phyloP scores from a whole-genome alignment of 2,797 vertebrate species.

The Trichosurus vulpecula region DNA sequence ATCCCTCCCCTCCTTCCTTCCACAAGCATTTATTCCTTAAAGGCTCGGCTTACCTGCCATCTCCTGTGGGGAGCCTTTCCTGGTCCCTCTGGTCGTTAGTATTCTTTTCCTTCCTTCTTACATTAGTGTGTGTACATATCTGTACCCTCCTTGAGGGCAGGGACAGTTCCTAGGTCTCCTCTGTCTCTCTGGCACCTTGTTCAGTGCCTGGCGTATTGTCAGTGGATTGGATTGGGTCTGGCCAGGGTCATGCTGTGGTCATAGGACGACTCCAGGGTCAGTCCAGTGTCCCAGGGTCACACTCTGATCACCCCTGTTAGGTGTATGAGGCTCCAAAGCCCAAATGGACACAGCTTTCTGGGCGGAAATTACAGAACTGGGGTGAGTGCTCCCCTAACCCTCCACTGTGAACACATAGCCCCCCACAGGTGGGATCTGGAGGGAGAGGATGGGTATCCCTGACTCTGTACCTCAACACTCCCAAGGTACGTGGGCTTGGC shows the following conservation, averaged over 20 bases:
- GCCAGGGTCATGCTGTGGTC: background rate
- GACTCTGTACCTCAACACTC: background rate
- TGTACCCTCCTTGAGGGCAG: background rate
- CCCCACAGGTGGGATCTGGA: background rate
- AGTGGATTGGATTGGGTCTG: background rate
- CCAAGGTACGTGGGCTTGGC: background rate
- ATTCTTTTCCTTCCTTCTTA: background rate
- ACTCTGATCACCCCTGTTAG: slow-evolving; percentile 69
- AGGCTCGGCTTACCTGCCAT: no score
- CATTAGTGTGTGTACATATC: background rate
- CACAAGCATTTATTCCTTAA: background rate
- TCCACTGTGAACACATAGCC: background rate
- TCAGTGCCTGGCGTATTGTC: background rate
- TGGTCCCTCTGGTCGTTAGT: background rate
- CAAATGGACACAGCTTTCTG: slow-evolving; percentile 95
- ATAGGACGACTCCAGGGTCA: background rate
- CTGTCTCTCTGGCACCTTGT: background rate
- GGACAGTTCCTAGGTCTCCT: background rate
- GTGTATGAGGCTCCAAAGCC: slow-evolving; percentile 91
- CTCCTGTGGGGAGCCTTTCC: background rate
- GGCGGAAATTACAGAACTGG: slow-evolving; percentile 94
- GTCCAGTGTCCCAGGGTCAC: background rate
- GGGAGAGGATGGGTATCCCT: background rate
- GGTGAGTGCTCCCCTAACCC: slow-evolving; percentile 80
- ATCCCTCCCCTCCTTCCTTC: background rate